Percentiles rank a stretch among this genome's conserved stretches.
These are phyloP conservation scores for Teleopsis dalmanni DNA, from an alignment of 1,140 invertebrate species.

Conservation along the genomic window DNA sequence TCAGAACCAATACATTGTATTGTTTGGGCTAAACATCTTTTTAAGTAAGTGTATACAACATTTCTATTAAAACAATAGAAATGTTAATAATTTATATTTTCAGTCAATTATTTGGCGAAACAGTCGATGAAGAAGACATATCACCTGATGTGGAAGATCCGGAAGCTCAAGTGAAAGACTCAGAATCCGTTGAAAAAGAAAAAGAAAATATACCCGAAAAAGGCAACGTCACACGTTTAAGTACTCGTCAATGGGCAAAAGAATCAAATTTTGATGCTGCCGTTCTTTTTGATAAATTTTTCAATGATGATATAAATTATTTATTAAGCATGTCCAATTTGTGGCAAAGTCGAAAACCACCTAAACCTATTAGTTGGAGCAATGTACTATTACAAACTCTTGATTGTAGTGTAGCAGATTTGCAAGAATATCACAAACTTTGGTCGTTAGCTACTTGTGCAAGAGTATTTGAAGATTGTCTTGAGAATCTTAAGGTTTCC, in stretches of 20 bases:
- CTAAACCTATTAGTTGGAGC: constrained; percentile 70
- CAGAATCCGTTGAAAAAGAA: constrained; percentile 28
- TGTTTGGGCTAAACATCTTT: constrained; percentile 98
- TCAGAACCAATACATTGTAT: constrained; percentile 99
- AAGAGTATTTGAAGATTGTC: constrained; percentile 65
- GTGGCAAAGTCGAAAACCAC: constrained; percentile 81
- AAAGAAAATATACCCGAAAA: constrained; percentile 82
- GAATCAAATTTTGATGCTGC: constrained; percentile 74
- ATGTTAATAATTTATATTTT: constrained; percentile 22
- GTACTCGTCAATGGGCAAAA: constrained; percentile 86
- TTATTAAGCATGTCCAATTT: constrained; percentile 90
- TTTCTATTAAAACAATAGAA: neutral
- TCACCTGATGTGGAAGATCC: constrained; percentile 95
- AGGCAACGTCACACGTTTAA: constrained; percentile 70
- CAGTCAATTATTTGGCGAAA: constrained; percentile 95
- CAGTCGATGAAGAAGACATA: constrained; percentile 93
- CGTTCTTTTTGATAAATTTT: constrained; percentile 83
- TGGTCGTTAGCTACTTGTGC: constrained; percentile 68
- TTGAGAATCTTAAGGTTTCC: constrained; percentile 60
- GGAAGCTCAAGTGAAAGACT: constrained; percentile 52
- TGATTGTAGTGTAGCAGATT: constrained; percentile 31
- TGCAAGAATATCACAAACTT: constrained; percentile 65
- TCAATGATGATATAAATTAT: constrained; percentile 93
- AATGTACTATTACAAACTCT: constrained; percentile 52
- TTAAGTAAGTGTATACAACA: constrained; percentile 88